Percentiles rank a stretch among this genome's conserved stretches.
These are phyloP conservation scores for Cataglyphis rosenhaueri DNA, from an alignment of 2,888 invertebrate genomes.

Conservation along the genomic window DNA sequence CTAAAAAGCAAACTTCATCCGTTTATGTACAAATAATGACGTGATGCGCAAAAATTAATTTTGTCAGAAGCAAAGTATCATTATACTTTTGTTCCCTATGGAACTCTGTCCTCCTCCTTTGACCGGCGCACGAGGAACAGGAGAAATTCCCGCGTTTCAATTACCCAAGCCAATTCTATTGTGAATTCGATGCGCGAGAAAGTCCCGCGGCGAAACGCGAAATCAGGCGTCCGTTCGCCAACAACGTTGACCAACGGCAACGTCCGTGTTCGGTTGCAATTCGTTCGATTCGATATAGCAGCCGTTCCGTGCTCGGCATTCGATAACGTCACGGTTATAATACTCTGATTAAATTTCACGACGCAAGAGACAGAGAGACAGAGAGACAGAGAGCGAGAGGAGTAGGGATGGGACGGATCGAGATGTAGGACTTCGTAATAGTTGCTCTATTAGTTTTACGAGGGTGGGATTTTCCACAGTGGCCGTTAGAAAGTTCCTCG, in stretches of 20 bases:
- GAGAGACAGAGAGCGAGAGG: neutral
- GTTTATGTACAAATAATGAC: constrained; percentile 4
- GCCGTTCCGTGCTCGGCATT: constrained; percentile 54
- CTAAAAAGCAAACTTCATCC: neutral
- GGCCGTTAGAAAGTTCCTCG: constrained; percentile 72
- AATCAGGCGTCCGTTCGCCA: constrained; percentile 51
- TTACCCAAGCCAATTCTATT: constrained; percentile 56
- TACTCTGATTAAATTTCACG: constrained; percentile 65
- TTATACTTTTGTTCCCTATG: constrained; percentile 12
- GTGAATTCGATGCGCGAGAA: constrained; percentile 57
- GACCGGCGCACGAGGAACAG: neutral
- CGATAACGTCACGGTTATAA: constrained; percentile 66
- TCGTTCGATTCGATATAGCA: constrained; percentile 60
- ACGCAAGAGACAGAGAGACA: constrained; percentile 56
- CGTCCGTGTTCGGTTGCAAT: constrained; percentile 44
- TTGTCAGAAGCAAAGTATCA: constrained; percentile 16
- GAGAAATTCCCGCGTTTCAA: constrained; percentile 48
- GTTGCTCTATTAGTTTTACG: constrained; percentile 61
- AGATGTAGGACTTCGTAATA: constrained; percentile 54
- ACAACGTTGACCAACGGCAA: constrained; percentile 54
- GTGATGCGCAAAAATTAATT: constrained; percentile 2
- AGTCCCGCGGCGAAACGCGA: constrained; percentile 51
- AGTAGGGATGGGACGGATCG: neutral
- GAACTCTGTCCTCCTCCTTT: neutral
- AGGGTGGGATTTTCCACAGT: constrained; percentile 69